Evolutionary conservation across 30 jellyfish, hydroid and myxozoan species (phyloP), one percentile per base, ranked within the genome.

Genomic region (Calvadosia cruxmelitensis): DNA sequence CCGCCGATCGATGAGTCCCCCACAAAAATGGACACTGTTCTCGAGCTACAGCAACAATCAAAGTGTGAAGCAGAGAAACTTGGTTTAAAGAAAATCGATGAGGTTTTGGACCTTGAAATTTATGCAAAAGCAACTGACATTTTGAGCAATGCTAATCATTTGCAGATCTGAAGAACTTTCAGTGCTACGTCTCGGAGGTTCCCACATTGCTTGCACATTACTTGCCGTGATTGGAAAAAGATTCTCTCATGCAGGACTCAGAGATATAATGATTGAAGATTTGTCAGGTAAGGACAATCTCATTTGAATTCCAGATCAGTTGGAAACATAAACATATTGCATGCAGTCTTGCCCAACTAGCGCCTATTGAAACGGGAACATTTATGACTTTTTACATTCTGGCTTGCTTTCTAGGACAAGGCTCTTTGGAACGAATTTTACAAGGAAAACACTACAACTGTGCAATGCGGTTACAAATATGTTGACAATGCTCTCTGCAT

Each of bases 11-110:
- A 48, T n/a, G 16, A 48, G n/a, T 48, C 61, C n/a, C 61, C 61
- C 16, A 48, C 61, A 48, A 48, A 48, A 48, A 12, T 48, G n/a
- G 61, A 48, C n/a, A 48, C 61, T 12, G 61, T 48, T 48, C n/a
- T 48, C 16, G 61, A 48, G 61, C 61, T 48, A 48, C 61, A 7
- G n/a, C n/a, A 7, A 48, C 61, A n/a, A 23, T 75, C 85, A 30
- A 75, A 75, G 65, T 1, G 23, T 26, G 66, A 75, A 42, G 85
- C 88, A 29, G 81, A 66, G 74, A 27, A 66, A 27, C 74, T 42
- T 42, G 57, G 57, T 42, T 20, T 5, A 20, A 10, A 42, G 20
- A 42, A 10, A 42, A 42, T 20, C 10, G 57, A 5, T 5, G 57
- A 5, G 10, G 57, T 42, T 5, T 20, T 42, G 20, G 57, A 20